phyloP scores from a whole-genome alignment of 2,113 vertebrate genomes.

The Ammodytes dubius region DNA sequence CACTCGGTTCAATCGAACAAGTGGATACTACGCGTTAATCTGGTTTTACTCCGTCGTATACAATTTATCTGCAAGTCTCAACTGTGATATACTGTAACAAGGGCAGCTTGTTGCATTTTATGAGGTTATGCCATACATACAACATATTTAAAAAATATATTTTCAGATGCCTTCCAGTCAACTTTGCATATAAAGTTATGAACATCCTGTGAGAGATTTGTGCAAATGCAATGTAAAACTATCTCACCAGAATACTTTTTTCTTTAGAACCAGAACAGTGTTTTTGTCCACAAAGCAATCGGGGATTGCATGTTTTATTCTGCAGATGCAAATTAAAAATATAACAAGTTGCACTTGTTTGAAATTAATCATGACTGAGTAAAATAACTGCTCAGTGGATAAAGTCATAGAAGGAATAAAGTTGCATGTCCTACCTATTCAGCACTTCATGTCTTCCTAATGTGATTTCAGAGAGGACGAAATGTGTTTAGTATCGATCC shows the following conservation, averaged over 20 bases:
- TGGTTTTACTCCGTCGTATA: too few species aligned
- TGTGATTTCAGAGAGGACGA: conserved; percentile 41
- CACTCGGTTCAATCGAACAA: too few species aligned
- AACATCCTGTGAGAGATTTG: too few species aligned
- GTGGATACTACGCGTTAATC: too few species aligned
- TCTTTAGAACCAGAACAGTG: background rate
- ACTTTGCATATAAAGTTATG: too few species aligned
- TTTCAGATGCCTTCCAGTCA: too few species aligned
- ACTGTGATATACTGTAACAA: too few species aligned
- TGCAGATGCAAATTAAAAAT: background rate
- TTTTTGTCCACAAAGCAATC: background rate
- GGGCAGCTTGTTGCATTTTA: too few species aligned
- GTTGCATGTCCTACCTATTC: background rate
- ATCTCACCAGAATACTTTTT: too few species aligned
- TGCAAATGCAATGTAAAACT: background rate
- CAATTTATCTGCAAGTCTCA: too few species aligned
- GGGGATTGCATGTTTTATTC: background rate
- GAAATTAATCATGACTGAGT: background rate
- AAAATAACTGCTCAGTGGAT: background rate
- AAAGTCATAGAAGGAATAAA: background rate
- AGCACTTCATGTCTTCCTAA: conserved; percentile 15
- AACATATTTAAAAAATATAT: too few species aligned
- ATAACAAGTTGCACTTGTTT: background rate
- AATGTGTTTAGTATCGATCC: conserved; percentile 64
- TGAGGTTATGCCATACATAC: too few species aligned